A percentile compares a stretch with the other conserved stretches of the same genome.
Conservation (phyloP, 2,113 vertebrate genomes). For the Serinus canaria region DNA sequence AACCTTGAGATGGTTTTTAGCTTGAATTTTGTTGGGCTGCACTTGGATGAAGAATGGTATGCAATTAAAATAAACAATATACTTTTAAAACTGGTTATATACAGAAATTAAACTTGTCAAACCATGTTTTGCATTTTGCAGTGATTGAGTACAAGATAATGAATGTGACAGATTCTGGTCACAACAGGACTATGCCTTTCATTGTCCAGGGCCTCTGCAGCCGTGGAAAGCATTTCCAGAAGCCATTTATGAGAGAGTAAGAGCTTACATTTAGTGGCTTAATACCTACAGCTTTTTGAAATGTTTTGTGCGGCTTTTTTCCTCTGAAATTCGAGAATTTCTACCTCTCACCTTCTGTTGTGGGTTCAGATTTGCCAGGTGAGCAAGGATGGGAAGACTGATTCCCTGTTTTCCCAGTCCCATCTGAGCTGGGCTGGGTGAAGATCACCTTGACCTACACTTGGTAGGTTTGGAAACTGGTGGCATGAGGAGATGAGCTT, state of each 20-base stretch:
- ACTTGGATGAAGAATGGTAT: neutral
- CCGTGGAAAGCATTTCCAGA: neutral
- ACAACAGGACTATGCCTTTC: neutral
- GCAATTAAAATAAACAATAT: constrained; percentile 6
- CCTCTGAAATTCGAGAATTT: neutral
- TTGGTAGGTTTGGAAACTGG: neutral
- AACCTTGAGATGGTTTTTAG: neutral
- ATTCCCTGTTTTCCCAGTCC: neutral
- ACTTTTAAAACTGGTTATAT: neutral
- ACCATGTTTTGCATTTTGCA: neutral
- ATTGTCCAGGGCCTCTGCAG: neutral
- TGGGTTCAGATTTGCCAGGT: neutral
- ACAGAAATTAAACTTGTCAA: constrained; percentile 22
- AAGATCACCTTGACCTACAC: neutral
- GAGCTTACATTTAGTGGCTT: neutral
- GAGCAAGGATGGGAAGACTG: neutral
- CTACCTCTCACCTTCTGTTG: neutral
- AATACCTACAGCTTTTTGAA: neutral
- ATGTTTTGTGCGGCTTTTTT: neutral
- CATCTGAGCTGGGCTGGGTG: neutral
- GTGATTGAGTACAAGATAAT: neutral
- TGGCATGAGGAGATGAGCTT: neutral
- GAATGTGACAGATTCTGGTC: neutral
- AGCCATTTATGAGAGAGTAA: neutral
- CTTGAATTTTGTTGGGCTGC: neutral